phyloP scores from a whole-genome alignment of 1,140 invertebrate genomes.

The Tachypleus tridentatus region DNA sequence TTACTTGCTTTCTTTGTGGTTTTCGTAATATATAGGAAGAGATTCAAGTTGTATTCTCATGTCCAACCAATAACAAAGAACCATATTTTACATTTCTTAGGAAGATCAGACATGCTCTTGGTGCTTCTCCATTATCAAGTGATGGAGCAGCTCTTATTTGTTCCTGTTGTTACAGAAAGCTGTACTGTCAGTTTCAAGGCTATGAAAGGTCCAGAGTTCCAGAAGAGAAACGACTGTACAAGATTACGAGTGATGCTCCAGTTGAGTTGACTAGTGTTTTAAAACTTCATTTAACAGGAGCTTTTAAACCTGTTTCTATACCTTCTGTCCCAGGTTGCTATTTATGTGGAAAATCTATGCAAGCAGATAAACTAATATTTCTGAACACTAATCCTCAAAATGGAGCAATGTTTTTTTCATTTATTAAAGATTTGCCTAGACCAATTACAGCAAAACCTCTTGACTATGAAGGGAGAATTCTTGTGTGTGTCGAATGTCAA shows the following conservation, averaged over 20 bases:
- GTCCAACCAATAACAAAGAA: slow-evolving; percentile 66
- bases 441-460: slow-evolving; percentile 43
- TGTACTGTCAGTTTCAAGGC: slow-evolving; percentile 64
- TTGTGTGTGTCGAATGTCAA: slow-evolving; percentile 69
- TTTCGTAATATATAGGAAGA: slow-evolving; percentile 48
- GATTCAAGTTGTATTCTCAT: slow-evolving; percentile 32
- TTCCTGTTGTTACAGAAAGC: slow-evolving; percentile 65
- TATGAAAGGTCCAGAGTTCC: slow-evolving; percentile 40
- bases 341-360: too few species aligned
- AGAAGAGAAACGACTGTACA: slow-evolving; percentile 31
- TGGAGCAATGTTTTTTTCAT: slow-evolving; percentile 62
- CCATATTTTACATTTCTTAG: slow-evolving; percentile 78
- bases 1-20: slow-evolving; percentile 55
- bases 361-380: too few species aligned
- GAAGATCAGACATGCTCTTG: slow-evolving; percentile 57
- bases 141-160: slow-evolving; percentile 57
- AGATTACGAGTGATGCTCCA: slow-evolving; percentile 20
- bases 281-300: too few species aligned
- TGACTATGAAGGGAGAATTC: slow-evolving; percentile 51
- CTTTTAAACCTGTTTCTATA: too few species aligned
- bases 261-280: too few species aligned
- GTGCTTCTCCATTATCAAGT: slow-evolving; percentile 68
- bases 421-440: slow-evolving; percentile 52
- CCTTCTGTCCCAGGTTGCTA: too few species aligned
- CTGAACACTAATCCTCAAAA: too few species aligned